These are phyloP conservation scores for Sylvicola fuscatus DNA, from an alignment of 2,888 invertebrate genomes.

Conservation along the genomic window DNA sequence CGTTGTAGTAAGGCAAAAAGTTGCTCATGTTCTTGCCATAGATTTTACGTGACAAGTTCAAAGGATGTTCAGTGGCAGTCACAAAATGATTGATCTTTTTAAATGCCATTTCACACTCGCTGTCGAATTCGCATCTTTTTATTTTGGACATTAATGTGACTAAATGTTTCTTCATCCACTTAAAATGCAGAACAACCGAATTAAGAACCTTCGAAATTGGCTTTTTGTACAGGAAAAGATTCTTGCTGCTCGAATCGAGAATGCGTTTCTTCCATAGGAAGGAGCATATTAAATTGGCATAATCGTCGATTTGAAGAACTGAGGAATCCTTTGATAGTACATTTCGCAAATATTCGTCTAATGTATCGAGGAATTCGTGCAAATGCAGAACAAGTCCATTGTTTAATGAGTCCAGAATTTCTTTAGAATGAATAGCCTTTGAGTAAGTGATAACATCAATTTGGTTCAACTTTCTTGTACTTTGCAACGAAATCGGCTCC, in stretches of 20 bases:
- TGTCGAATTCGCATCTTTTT: constrained; percentile 8
- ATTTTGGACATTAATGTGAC: constrained; percentile 15
- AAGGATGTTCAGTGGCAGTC: constrained; percentile 5
- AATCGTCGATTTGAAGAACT: constrained; percentile 12
- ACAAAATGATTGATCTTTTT: constrained; percentile 9
- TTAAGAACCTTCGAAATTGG: constrained; percentile 33
- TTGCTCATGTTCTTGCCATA: constrained; percentile 8
- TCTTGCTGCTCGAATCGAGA: neutral
- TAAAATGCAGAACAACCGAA: constrained; percentile 45
- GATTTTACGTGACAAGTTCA: constrained; percentile 8
- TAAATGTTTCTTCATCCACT: constrained; percentile 49
- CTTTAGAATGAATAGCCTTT: constrained; percentile 13
- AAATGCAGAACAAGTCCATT: constrained; percentile 16
- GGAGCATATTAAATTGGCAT: constrained; percentile 13
- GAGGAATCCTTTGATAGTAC: constrained; percentile 3
- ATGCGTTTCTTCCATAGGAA: constrained; percentile 8
- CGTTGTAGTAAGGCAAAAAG: constrained; percentile 8
- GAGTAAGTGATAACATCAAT: constrained; percentile 19
- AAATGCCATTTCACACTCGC: constrained; percentile 9
- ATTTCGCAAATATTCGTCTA: constrained; percentile 8
- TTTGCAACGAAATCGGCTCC: constrained; percentile 9
- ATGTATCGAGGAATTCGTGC: constrained; percentile 12
- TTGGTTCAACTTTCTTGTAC: constrained; percentile 11
- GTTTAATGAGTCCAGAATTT: constrained; percentile 16
- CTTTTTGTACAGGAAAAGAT: constrained; percentile 16